phyloP scores from a whole-genome alignment of 2,113 vertebrate genomes.

The Pandion haliaetus region DNA sequence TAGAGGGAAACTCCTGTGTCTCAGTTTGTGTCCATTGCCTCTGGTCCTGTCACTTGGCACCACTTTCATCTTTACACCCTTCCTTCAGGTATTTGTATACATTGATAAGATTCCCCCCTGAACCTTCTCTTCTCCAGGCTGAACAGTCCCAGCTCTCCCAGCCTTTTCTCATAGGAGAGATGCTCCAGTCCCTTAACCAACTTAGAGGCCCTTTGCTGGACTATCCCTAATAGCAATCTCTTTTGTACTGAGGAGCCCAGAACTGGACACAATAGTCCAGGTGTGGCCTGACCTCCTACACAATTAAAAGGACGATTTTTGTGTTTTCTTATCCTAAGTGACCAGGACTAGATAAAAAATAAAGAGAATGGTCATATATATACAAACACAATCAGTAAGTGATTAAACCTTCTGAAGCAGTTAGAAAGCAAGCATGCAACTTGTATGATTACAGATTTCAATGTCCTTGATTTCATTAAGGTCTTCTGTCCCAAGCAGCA shows the following conservation, averaged over 20 bases:
- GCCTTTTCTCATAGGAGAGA: neutral
- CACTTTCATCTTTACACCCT: neutral
- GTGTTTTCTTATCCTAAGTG: neutral
- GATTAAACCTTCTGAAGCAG: neutral
- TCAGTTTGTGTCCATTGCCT: neutral
- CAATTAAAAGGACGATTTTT: neutral
- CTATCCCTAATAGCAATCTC: neutral
- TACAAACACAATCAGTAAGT: neutral
- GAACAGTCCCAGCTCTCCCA: neutral
- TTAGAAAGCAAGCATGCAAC: neutral
- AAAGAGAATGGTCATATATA: neutral
- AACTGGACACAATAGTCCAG: neutral
- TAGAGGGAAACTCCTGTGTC: neutral
- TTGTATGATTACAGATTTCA: neutral
- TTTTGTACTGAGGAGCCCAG: neutral
- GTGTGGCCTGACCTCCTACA: neutral
- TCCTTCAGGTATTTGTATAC: neutral
- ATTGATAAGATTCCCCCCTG: neutral
- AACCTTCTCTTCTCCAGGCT: neutral
- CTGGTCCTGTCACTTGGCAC: neutral
- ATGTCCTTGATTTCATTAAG: conserved; percentile 27
- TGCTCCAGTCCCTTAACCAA: neutral
- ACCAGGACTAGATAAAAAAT: neutral
- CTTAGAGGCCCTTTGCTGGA: neutral
- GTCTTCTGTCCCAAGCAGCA: neutral